A percentile compares a stretch with the other conserved stretches of the same genome.
phyloP scores from a whole-genome alignment of 2,888 invertebrate genomes.

The Campoplex capitator region DNA sequence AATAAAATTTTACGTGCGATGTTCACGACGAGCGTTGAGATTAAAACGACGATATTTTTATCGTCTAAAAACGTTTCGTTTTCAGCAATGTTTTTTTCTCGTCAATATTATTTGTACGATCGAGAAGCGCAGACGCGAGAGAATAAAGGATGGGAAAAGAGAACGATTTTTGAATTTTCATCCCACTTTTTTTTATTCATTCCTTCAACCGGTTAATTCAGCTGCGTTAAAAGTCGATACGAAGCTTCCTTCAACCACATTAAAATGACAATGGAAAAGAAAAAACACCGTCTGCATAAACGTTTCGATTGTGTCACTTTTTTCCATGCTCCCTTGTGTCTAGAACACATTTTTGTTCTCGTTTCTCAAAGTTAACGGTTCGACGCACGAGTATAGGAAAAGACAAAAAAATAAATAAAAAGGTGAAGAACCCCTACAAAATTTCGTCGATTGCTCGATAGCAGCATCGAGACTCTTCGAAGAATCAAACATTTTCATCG shows the following conservation, averaged over 20 bases:
- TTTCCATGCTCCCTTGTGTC: neutral
- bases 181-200: neutral
- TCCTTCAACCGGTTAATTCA: neutral
- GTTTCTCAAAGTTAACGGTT: constrained; percentile 21
- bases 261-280: constrained; percentile 33
- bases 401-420: neutral
- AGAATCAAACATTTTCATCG: neutral
- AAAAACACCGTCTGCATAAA: constrained; percentile 43
- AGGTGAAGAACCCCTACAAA: neutral
- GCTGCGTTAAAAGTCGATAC: neutral
- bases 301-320: constrained; percentile 25
- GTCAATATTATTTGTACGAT: neutral
- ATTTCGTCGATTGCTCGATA: neutral
- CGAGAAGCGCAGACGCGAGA: neutral
- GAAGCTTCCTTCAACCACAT: constrained; percentile 19
- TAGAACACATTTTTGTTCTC: constrained; percentile 17
- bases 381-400: neutral
- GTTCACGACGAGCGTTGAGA: neutral
- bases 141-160: neutral
- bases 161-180: neutral
- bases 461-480: neutral
- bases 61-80: neutral
- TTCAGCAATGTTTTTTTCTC: neutral
- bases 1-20: neutral
- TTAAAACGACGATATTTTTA: neutral